Conservation (phyloP, 2,888 invertebrate genomes). For the Epinotia ramella region DNA sequence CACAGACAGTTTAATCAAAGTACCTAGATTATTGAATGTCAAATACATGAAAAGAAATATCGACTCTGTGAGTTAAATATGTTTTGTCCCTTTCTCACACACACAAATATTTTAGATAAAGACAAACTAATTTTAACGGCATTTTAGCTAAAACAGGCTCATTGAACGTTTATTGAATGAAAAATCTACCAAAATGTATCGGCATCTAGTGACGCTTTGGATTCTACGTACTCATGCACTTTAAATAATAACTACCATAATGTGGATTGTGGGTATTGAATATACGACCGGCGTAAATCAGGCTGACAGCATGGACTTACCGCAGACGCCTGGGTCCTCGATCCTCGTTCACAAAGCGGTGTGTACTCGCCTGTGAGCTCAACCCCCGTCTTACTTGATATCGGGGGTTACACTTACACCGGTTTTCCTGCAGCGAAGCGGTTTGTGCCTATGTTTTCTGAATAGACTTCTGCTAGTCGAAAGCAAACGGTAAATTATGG, state of each 20-base stretch:
- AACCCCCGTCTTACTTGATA: not conserved
- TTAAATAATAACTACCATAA: constrained; percentile 42
- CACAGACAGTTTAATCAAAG: no score
- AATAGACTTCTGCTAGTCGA: not conserved
- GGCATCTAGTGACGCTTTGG: constrained; percentile 9
- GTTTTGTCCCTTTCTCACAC: no score
- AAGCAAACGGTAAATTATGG: constrained; percentile 8
- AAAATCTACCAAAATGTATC: constrained; percentile 30
- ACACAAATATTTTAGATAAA: no score
- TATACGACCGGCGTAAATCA: constrained; percentile 62
- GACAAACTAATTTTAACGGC: no score
- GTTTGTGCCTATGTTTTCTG: not conserved
- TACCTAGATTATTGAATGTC: no score
- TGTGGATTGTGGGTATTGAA: constrained; percentile 54
- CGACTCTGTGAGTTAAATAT: no score
- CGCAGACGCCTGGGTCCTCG: constrained; percentile 45
- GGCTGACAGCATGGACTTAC: constrained; percentile 56
- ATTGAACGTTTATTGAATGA: not conserved
- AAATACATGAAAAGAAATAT: no score
- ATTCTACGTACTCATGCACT: constrained; percentile 42
- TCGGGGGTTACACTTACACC: not conserved
- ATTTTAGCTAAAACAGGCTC: no score
- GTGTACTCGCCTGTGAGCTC: not conserved
- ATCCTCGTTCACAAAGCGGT: not conserved
- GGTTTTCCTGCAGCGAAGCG: not conserved